Base-by-base conservation (phyloP, 2,888 invertebrate species). In the Papilio demoleus region DNA sequence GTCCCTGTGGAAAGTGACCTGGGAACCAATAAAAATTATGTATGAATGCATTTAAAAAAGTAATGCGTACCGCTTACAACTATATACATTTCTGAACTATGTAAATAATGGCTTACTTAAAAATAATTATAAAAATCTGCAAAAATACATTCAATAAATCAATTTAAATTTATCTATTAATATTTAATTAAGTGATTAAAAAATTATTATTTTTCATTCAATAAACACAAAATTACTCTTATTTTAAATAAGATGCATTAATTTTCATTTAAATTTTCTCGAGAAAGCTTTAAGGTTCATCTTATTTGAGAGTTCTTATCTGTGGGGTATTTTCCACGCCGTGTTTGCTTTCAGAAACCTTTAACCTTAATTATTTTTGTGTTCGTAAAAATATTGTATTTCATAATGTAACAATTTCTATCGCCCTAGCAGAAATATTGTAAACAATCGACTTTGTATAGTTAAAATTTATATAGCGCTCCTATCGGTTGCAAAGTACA, bases 1-100 rank as follows among this genome's bases (percentile, higher is more conserved):
- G 47, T 64, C 63, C 59, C 58, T 27, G 58, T 47, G 58, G 68
- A 19, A 68, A 63, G 14, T 64, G 63, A 58, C 45, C 58, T 40
- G 56, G 58, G 9, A 12, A 63, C 24, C 62, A 58, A 62, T 58
- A 63, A 68, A 67, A 47, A 65, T 27, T 45, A 45, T 45, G 63
- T 68, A 68, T 68, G 58, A 36, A 63, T 56, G 36, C 11, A 62
- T 62, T 45, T 42, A 36, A 22, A 62, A 24, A 50, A 27, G 27
- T 14, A 50, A 45, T 17, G 8, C 19, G 17, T 45, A 19, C 17
- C 6, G 6, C 42, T 42, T 12, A 17, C 31, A 31, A 4, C 31
- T 6, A 4, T 31, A n/a, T n/a, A n/a, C n/a, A n/a, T n/a, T n/a
- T n/a, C n/a, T 12, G 1, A 11, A 38, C 36, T 12, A 38, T 38